Base-by-base conservation (phyloP, 2,113 vertebrate genomes). In the Gavia stellata region DNA sequence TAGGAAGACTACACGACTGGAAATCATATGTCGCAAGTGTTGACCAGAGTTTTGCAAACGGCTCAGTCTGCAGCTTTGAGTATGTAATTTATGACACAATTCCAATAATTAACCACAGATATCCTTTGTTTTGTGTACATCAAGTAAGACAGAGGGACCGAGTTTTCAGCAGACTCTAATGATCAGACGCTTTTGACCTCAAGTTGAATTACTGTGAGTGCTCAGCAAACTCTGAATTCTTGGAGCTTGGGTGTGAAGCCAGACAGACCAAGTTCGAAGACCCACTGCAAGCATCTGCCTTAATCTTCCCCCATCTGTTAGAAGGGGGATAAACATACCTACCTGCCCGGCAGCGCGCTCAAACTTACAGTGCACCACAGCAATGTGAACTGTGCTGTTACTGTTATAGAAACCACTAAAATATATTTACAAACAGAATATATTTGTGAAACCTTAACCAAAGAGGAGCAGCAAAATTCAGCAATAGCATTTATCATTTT, bases 1-100 rank as follows among this genome's bases (percentile, higher is more conserved):
- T 31, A 28, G n/a, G 18, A 33, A 24, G 80, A 72, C 38, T 0
- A 19, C 7, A 4, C 0, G 0, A 13, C 7, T 18, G 31, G 52
- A 78, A 75, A 26, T 75, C 10, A 2, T 1, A 12, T 0, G 14
- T 12, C 33, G 5, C 67, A 45, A 66, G 72, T 1, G 72, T 5
- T 28, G 68, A 62, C 28, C 73, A 77, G 58, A 88, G 50, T 17
- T 44, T 7, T 68, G 59, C 49, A 63, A 81, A 52, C 0, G 0
- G 81, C 62, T 92, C 73, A 6, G 33, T 4, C 44, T 81, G 68
- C n/a, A 73, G 65, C 28, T 56, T 50, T 38, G 50, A 63, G 42
- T 14, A 2, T 9, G 42, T 16, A 7, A 58, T 50, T 86, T 28
- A 83, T 1, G 21, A 70, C 31, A 62, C 49, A 93, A 81, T 33